These are phyloP conservation scores for Sebastes dallii DNA, from an alignment of 2,797 vertebrate species.

Conservation along the genomic window DNA sequence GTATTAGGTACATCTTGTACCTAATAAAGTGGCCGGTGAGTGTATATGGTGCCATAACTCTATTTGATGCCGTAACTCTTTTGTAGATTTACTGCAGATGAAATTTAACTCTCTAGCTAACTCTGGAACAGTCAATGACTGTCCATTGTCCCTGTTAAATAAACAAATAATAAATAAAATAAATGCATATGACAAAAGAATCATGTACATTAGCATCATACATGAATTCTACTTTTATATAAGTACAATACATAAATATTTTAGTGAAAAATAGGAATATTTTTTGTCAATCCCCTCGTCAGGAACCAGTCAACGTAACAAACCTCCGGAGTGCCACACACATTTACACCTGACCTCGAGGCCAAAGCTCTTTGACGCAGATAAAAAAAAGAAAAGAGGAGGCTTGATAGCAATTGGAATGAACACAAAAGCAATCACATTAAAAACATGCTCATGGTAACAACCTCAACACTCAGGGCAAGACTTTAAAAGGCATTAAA, in stretches of 20 bases:
- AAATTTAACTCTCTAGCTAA: no score
- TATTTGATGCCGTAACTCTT: no score
- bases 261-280: no score
- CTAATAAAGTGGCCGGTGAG: no score
- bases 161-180: no score
- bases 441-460: background rate
- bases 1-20: no score
- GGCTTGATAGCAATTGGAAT: background rate
- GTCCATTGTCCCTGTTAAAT: no score
- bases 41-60: no score
- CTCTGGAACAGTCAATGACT: no score
- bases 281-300: no score
- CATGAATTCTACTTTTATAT: background rate
- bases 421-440: background rate
- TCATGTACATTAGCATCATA: background rate
- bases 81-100: no score
- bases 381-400: background rate
- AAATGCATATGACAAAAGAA: background rate
- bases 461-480: background rate
- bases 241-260: background rate
- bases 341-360: background rate
- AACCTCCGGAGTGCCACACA: background rate
- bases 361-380: background rate
- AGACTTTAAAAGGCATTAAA: background rate
- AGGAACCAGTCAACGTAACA: background rate